Conservation (phyloP, 2,797 vertebrate species). For the Furcifer pardalis region DNA sequence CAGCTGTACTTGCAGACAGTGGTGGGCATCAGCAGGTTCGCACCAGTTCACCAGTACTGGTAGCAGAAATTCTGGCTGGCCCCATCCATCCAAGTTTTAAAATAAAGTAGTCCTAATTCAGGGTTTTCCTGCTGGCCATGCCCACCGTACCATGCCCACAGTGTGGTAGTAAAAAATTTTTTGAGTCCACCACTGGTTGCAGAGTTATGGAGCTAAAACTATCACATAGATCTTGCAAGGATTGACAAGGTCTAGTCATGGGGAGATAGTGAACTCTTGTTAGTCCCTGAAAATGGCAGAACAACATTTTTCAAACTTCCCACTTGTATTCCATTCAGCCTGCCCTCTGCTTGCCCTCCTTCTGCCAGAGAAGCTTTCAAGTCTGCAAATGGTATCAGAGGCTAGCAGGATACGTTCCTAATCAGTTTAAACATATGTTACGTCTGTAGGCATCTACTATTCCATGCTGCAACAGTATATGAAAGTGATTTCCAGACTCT, state of each 20-base stretch:
- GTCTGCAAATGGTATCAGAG: background rate
- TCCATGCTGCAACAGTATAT: background rate
- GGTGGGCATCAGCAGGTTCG: too few relatives aligned
- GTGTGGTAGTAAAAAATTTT: too few relatives aligned
- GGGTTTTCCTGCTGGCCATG: too few relatives aligned
- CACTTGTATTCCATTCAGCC: background rate
- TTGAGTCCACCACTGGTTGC: too few relatives aligned
- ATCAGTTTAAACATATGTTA: background rate
- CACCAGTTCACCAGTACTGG: too few relatives aligned
- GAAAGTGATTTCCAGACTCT: conserved; percentile 9
- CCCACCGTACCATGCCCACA: too few relatives aligned
- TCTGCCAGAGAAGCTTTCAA: background rate
- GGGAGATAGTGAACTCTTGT: background rate
- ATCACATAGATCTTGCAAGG: background rate
- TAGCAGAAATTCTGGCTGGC: too few relatives aligned
- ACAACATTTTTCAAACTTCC: background rate
- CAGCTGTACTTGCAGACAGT: background rate
- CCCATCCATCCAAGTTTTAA: too few relatives aligned
- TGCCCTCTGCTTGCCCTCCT: background rate
- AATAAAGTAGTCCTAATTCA: too few relatives aligned
- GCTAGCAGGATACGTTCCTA: background rate
- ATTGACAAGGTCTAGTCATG: background rate
- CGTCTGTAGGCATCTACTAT: background rate
- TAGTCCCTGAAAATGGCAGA: background rate
- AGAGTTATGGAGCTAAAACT: background rate